Evolutionary conservation across 53 echinoderm and acorn worm species (phyloP), one percentile per base, ranked within the genome.

Genomic region (Paracentrotus lividus): DNA sequence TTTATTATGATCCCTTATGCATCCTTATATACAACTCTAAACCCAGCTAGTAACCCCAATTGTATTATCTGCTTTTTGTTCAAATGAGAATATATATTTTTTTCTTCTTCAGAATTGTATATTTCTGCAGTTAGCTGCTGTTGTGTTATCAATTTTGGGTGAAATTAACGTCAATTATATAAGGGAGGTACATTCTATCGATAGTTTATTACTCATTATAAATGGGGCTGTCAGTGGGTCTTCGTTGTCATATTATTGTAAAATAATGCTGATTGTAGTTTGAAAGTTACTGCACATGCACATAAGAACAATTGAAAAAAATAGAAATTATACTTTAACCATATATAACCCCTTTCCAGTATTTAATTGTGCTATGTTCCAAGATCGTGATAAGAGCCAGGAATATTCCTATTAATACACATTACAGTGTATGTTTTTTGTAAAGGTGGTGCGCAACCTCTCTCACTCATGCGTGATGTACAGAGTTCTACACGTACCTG

Each of bases 11-110:
- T 29, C 64, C 27, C 9, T 10, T 64, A 0, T 64, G 31, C 27
- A 10, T 59, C 7, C 23, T 67, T 32, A 24, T 14, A 67, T 33
- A 72, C 10, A 72, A 21, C 40, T 38, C 40, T 0, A 20, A 40
- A n/a, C 40, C 40, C 40, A 20, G 20, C 36, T 38, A 40, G 16
- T 64, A 64, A 29, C 36, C 36, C 36, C 72, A 72, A 13, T 3
- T 20, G 33, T 15, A 1, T 36, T 68, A 34, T 15, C 36, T 68
- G 24, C 27, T 68, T 15, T n/a, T 40, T 72, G 40, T 72, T 72
- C 36, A 18, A 7, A 40, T 72, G 72, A 72, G 6, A 40, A 72
- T 72, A 72, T 69, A 69, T 69, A 69, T 72, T 18, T 72, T 72
- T 38, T 72, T 72, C 31, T 64, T 27, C 29, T 72, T 38, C 72